Percentiles rank a stretch among this genome's conserved stretches.
Conservation (phyloP, 1,140 invertebrate genomes). For the Sitophilus oryzae region DNA sequence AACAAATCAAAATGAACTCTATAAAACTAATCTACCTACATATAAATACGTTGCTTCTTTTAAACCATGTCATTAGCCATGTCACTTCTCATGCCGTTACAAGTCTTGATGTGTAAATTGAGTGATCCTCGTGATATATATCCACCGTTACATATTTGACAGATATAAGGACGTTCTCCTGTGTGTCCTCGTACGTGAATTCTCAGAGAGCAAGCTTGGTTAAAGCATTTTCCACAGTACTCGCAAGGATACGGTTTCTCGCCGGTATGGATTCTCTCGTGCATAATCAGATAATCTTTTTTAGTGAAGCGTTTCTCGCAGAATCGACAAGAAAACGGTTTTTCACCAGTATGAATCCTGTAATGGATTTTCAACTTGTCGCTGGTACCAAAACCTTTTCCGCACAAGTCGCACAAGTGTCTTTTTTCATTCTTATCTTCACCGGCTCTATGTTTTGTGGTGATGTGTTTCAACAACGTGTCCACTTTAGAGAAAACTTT, state of each 20-base stretch:
- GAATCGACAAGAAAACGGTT: conserved; percentile 48
- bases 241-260: conserved; percentile 51
- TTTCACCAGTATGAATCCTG: conserved; percentile 51
- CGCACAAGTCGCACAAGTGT: conserved; percentile 42
- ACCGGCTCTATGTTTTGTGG: conserved; percentile 45
- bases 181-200: conserved; percentile 49
- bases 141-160: conserved; percentile 34
- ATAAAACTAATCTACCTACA: no score
- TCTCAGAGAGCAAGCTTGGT: conserved; percentile 41
- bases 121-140: conserved; percentile 35
- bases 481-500: conserved; percentile 46
- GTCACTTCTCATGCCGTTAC: conserved; percentile 13
- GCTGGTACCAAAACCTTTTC: conserved; percentile 51
- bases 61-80: background rate
- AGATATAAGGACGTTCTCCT: conserved; percentile 39
- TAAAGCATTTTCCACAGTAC: conserved; percentile 51
- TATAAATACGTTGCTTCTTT: no score
- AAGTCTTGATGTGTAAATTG: conserved; percentile 40
- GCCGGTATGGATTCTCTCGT: conserved; percentile 52
- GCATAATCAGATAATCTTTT: conserved; percentile 52
- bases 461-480: conserved; percentile 49
- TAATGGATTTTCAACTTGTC: conserved; percentile 57
- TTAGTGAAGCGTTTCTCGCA: conserved; percentile 51
- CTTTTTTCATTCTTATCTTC: conserved; percentile 28
- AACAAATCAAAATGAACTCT: no score